phyloP scores from a whole-genome alignment of 2,888 invertebrate genomes.

The Eupithecia centaureata region DNA sequence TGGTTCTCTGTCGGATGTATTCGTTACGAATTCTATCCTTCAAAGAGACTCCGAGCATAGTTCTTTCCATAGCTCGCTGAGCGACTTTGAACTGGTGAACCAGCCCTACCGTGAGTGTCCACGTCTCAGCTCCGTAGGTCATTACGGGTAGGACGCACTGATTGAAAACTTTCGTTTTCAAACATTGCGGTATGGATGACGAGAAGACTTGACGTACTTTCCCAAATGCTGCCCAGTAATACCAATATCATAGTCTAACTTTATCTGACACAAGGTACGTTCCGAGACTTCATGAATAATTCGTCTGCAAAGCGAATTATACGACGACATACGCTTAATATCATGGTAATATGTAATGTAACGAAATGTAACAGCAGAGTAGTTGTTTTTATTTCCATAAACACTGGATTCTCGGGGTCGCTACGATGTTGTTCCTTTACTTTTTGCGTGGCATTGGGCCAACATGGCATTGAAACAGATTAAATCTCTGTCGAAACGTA shows the following conservation, averaged over 20 bases:
- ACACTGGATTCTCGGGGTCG: constrained; percentile 37
- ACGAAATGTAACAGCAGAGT: constrained; percentile 30
- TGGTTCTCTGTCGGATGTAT: no score
- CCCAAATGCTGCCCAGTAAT: no score
- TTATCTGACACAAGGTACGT: neutral
- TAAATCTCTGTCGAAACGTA: constrained; percentile 27
- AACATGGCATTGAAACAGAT: constrained; percentile 34
- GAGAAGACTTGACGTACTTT: no score
- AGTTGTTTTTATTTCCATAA: constrained; percentile 41
- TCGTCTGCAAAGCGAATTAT: constrained; percentile 8
- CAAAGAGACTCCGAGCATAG: no score
- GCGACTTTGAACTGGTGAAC: no score
- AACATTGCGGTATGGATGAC: no score
- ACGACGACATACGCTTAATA: constrained; percentile 25
- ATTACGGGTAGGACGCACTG: no score
- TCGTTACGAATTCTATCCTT: no score
- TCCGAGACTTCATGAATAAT: constrained; percentile 19
- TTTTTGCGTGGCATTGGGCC: constrained; percentile 35
- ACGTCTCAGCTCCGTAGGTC: no score
- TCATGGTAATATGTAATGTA: constrained; percentile 32
- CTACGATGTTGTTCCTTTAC: constrained; percentile 28
- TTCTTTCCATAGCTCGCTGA: no score
- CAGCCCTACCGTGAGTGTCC: no score
- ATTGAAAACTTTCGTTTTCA: no score
- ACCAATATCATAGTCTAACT: neutral